Base-by-base conservation (phyloP, 2,113 vertebrate species). In the Gymnorhina tibicen region DNA sequence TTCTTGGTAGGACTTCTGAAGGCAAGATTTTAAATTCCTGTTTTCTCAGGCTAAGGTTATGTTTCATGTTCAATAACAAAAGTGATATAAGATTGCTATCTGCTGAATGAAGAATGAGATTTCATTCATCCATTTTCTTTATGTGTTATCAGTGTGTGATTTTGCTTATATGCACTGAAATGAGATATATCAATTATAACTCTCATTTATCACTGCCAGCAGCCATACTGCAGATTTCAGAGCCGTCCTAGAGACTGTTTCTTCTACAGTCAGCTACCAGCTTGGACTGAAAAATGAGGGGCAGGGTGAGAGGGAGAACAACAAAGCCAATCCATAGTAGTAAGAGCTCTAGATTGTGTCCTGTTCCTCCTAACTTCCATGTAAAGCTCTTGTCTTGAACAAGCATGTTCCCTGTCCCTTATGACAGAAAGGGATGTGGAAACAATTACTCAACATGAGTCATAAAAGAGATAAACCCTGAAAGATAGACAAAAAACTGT, bases 401-500 rank as follows among this genome's bases (percentile, higher is more conserved):
- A 58, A 97, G 93, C 73, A 80, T 89, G 94, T 96, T 97, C 95
- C 85, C 49, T 91, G 89, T 97, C 92, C 85, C 92, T 96, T 94
- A 89, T 75, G 91, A 95, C 95, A 97, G 95, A 95, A 94, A 68
- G 60, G 85, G 95, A 96, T 96, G 95, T 96, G 92, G 94, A 97
- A 97, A 95, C 83, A 95, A 89, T 93, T 96, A 89, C 85, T 95
- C 95, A 96, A 83, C 87, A 93, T 97, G 97, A 97, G 94, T 97
- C 95, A 97, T 92, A 89, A 83, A 92, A 95, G 85, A 97, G 96
- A 95, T 96, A 95, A 97, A 96, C 85, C 78, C 91, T 94, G 91
- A 97, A 96, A 92, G 95, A 96, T 87, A 95, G 96, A 95, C 94
- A 96, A 95, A 96, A 97, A 96, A 95, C 75, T 96, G 95, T 97